A percentile compares a stretch with the other conserved stretches of the same genome.
Conservation (phyloP, 2,888 invertebrate genomes). For the Ophion obscuratus region DNA sequence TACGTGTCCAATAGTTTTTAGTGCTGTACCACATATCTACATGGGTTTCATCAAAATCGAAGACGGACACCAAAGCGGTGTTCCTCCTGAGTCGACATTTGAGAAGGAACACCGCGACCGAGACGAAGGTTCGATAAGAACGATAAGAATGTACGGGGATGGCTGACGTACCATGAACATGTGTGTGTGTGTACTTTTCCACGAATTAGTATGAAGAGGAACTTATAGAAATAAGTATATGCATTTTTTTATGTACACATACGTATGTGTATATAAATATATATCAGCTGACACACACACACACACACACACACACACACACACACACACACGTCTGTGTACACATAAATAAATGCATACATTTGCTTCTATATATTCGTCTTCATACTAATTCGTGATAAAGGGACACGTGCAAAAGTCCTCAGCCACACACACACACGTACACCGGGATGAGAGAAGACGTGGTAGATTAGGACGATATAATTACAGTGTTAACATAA, state of each 20-base stretch:
- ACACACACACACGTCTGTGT: constrained; percentile 66
- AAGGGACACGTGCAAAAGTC: constrained; percentile 7
- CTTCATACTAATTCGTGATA: constrained; percentile 21
- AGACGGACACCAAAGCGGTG: constrained; percentile 28
- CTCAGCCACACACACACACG: constrained; percentile 3
- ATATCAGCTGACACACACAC: constrained; percentile 63
- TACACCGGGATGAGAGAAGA: constrained; percentile 67
- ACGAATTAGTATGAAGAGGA: too few species aligned
- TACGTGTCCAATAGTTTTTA: too few species aligned
- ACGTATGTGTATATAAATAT: too few species aligned
- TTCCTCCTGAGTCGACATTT: constrained; percentile 57
- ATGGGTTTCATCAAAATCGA: constrained; percentile 1
- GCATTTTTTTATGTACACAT: too few species aligned
- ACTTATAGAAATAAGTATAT: too few species aligned
- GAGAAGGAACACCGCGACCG: constrained; percentile 55
- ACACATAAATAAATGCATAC: background rate
- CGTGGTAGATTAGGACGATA: constrained; percentile 83
- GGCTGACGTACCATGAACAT: constrained; percentile 80
- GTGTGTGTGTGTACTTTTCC: too few species aligned
- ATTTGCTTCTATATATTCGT: background rate
- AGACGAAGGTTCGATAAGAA: constrained; percentile 55
- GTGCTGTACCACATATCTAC: too few species aligned
- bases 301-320: constrained; percentile 67
- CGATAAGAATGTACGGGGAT: constrained; percentile 75
- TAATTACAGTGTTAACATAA: constrained; percentile 84